These are phyloP conservation scores for Diorhabda sublineata DNA, from an alignment of 1,140 invertebrate species.

Conservation along the genomic window DNA sequence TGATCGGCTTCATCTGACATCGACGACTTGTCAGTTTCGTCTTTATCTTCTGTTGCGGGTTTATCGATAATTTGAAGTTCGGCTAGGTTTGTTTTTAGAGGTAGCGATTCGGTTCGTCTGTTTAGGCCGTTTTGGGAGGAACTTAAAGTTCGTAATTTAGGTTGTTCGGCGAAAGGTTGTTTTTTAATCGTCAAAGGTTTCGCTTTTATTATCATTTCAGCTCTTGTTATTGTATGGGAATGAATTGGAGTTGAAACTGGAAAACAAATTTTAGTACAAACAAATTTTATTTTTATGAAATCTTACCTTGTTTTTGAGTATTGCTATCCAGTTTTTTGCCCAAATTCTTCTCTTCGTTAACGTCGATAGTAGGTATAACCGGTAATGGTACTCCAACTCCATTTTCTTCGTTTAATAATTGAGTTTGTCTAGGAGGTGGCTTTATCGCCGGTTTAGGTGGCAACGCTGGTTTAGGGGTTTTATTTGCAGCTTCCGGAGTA, in stretches of 20 bases:
- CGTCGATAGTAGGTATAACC: slow-evolving; percentile 43
- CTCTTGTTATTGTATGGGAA: slow-evolving; percentile 31
- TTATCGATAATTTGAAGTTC: slow-evolving; percentile 53
- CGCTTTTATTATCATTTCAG: slow-evolving; percentile 68
- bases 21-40: slow-evolving; percentile 52
- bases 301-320: slow-evolving; percentile 9
- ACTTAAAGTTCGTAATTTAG: slow-evolving; percentile 62
- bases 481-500: slow-evolving; percentile 53
- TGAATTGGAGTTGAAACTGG: slow-evolving; percentile 7
- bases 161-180: slow-evolving; percentile 68
- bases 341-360: slow-evolving; percentile 43
- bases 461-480: slow-evolving; percentile 62
- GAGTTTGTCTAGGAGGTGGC: slow-evolving; percentile 51
- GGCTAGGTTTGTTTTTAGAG: slow-evolving; percentile 73
- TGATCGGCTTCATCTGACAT: slow-evolving; percentile 39
- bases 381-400: slow-evolving; percentile 31
- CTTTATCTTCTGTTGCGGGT: slow-evolving; percentile 35
- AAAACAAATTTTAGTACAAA: neutral
- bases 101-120: slow-evolving; percentile 70
- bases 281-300: neutral
- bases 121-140: slow-evolving; percentile 57
- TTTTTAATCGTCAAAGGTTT: slow-evolving; percentile 76
- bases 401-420: slow-evolving; percentile 40
- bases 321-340: neutral
- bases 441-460: slow-evolving; percentile 67